Evolutionary conservation across 2,797 vertebrate species (phyloP), one percentile per base, ranked within the genome.

Genomic region (Poecilia wingei): DNA sequence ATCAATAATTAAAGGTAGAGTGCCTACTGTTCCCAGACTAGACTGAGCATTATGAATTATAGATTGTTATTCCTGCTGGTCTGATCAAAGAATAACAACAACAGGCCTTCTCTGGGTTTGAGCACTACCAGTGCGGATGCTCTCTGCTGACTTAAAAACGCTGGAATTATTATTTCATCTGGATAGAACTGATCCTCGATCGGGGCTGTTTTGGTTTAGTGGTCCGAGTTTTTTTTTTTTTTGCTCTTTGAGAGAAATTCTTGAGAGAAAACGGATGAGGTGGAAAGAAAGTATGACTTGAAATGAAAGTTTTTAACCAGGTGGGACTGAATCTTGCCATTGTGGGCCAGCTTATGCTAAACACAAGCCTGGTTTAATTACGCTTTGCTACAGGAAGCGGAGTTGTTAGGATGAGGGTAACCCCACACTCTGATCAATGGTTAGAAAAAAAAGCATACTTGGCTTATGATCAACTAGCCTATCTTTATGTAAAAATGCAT

Each of bases 81-180:
- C 90, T 94, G 93, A 94, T 94, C 92, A 95, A 92, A 94, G 92
- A 93, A 94, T 84, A 93, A 94, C 91, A 94, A 94, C 93, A 94
- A 91, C 92, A 90, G 84, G 82, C 81, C 83, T 89, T 84, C 68
- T 28, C 80, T 12, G 76, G 82, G 87, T 87, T 90, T 84, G 86
- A 89, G 80, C 82, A 70, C 86, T 76, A 86, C 86, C 87, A 88
- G 78, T 39, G 45, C 80, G 22, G 70, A 80, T 81, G 82, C 87
- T 90, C 86, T 89, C 81, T 55, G 68, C 87, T 79, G 80, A 88
- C 82, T 86, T 84, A 79, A 87, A 79, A 89, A 89, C 73, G 12
- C 82, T 78, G 70, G 81, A 77, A 87, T 84, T 83, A 87, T 93
- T 86, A 84, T 89, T 91, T 92, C 73, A 90, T 92, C 84, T 74